Evolutionary conservation across 2,888 invertebrate genomes (phyloP).

Genomic region (Cybosia mesomella): DNA sequence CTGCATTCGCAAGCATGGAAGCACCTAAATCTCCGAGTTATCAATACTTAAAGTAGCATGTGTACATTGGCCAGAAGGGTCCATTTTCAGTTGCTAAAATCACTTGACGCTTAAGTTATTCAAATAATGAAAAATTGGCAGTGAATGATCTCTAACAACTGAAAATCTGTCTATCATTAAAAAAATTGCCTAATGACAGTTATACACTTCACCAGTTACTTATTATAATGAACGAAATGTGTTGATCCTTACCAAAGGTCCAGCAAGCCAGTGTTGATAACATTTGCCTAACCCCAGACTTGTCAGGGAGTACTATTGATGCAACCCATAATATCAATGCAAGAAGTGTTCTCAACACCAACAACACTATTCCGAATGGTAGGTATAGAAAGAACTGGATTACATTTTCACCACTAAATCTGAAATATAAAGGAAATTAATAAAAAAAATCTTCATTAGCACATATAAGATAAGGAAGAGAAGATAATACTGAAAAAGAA

Average conservation of each 20-base stretch:
- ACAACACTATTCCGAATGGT: conserved; percentile 85
- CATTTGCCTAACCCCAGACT: conserved; percentile 84
- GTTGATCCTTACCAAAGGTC: conserved; percentile 82
- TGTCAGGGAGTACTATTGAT: conserved; percentile 86
- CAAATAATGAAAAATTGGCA: neutral
- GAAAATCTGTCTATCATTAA: neutral
- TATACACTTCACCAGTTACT: too few relatives aligned
- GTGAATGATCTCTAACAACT: neutral
- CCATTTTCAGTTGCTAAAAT: too few relatives aligned
- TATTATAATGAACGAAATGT: too few relatives aligned
- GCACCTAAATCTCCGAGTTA: too few relatives aligned
- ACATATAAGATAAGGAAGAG: too few relatives aligned
- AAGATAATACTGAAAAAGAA: neutral
- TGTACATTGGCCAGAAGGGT: too few relatives aligned
- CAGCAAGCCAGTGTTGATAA: conserved; percentile 87
- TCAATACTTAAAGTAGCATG: too few relatives aligned
- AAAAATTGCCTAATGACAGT: neutral
- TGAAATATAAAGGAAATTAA: conserved; percentile 57
- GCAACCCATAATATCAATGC: conserved; percentile 85
- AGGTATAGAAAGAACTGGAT: conserved; percentile 85
- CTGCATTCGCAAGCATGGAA: too few relatives aligned
- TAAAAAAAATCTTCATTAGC: too few relatives aligned
- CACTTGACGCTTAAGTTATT: too few relatives aligned
- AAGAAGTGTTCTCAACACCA: conserved; percentile 81
- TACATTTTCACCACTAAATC: conserved; percentile 85